A percentile compares a stretch with the other conserved stretches of the same genome.
Conservation (phyloP, 2,888 invertebrate genomes). For the Lottia scabra region DNA sequence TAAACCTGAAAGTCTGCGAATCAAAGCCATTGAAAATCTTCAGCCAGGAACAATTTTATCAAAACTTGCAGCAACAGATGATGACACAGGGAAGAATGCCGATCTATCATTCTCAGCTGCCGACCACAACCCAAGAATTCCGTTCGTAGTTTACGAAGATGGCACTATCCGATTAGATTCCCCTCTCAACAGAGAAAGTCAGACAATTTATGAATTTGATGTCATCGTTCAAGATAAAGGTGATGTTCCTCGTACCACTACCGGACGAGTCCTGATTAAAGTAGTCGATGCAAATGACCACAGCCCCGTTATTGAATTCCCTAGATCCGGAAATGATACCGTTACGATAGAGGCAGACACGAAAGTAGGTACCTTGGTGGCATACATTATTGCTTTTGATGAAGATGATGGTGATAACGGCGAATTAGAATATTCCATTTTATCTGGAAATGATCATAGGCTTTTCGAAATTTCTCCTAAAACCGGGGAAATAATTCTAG, state of each 20-base stretch:
- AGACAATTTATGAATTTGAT: slow-evolving; percentile 37
- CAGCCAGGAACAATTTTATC: background rate
- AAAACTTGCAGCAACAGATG: background rate
- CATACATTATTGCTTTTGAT: background rate
- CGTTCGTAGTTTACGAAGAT: slow-evolving; percentile 39
- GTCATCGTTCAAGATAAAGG: slow-evolving; percentile 49
- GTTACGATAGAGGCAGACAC: background rate
- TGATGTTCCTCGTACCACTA: slow-evolving; percentile 37
- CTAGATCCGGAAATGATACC: slow-evolving; percentile 4
- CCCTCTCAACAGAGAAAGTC: slow-evolving; percentile 44
- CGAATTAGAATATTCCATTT: background rate
- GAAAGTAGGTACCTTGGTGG: background rate
- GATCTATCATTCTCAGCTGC: background rate
- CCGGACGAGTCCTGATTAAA: slow-evolving; percentile 37
- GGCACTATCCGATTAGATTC: slow-evolving; percentile 32
- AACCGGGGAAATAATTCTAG: background rate
- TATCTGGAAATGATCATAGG: background rate
- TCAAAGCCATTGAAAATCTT: background rate
- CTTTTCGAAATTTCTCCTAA: background rate
- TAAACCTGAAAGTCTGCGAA: background rate
- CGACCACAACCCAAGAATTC: slow-evolving; percentile 70
- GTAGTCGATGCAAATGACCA: slow-evolving; percentile 56
- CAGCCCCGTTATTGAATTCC: slow-evolving; percentile 44
- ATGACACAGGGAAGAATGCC: background rate
- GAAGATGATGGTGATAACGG: background rate